Percentiles rank a stretch among this genome's conserved stretches.
Evolutionary conservation across 2,113 vertebrate genomes (phyloP).

Genomic region (Enhydra lutris): DNA sequence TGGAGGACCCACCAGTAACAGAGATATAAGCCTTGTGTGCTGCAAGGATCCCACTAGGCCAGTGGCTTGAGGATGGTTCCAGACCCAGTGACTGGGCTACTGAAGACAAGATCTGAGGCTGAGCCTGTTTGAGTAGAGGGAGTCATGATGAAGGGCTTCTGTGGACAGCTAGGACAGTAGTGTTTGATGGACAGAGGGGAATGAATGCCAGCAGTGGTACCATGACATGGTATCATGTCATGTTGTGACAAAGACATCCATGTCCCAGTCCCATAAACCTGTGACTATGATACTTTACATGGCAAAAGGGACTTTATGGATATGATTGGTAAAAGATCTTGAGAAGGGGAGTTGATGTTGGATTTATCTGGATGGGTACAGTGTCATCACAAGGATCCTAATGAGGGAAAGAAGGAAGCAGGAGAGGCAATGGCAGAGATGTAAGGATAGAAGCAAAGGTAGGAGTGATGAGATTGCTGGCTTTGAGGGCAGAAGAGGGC

Average conservation of each 20-base stretch:
- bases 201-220: neutral
- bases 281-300: neutral
- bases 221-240: neutral
- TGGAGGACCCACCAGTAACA: neutral
- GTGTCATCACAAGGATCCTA: neutral
- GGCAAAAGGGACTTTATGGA: neutral
- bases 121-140: neutral
- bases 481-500: neutral
- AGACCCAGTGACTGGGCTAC: too few species aligned
- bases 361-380: neutral
- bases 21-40: neutral
- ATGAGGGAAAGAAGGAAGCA: neutral
- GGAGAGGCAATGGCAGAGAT: neutral
- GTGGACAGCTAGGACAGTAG: neutral
- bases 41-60: neutral
- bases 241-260: neutral
- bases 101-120: neutral
- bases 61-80: neutral
- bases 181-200: neutral
- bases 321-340: neutral
- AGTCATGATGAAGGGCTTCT: neutral
- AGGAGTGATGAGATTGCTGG: neutral
- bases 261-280: neutral
- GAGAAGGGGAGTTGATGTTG: neutral
- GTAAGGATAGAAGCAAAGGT: neutral